Percentiles rank a stretch among this genome's conserved stretches.
These are phyloP conservation scores for Pterostichus madidus DNA, from an alignment of 2,888 invertebrate genomes.

Conservation along the genomic window DNA sequence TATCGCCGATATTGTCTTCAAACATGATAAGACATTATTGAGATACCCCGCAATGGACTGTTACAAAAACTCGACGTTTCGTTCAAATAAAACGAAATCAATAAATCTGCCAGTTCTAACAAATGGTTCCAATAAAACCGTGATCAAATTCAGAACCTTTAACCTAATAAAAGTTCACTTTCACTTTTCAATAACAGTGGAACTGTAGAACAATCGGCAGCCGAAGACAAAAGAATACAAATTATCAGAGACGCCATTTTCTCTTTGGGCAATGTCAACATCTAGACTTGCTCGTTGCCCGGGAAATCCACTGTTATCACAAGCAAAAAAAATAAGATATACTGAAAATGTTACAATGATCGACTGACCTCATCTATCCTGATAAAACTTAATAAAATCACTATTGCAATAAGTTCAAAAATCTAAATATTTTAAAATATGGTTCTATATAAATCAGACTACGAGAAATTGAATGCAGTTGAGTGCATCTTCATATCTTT, in stretches of 20 bases:
- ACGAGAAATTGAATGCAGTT: too few relatives aligned
- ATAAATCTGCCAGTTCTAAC: conserved; percentile 28
- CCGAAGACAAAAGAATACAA: conserved; percentile 14
- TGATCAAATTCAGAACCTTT: conserved; percentile 27
- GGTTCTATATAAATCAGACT: too few relatives aligned
- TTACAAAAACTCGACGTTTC: background rate
- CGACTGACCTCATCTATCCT: too few relatives aligned
- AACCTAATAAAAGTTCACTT: conserved; percentile 23
- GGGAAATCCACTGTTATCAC: background rate
- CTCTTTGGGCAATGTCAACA: background rate
- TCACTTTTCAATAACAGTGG: conserved; percentile 1
- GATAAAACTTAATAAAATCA: too few relatives aligned
- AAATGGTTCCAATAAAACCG: conserved; percentile 37
- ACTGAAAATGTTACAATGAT: too few relatives aligned
- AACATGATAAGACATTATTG: conserved; percentile 8
- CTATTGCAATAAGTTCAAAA: too few relatives aligned
- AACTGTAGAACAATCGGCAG: background rate
- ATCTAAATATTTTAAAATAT: too few relatives aligned
- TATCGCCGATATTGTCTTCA: conserved; percentile 22
- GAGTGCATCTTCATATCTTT: too few relatives aligned
- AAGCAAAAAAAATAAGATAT: too few relatives aligned
- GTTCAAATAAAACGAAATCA: conserved; percentile 48
- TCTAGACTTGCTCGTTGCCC: background rate
- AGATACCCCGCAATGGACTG: conserved; percentile 27
- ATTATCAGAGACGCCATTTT: background rate